Percentiles rank a stretch among this genome's conserved stretches.
Conservation (phyloP, 2,888 invertebrate species). For the Drosophila diplacantha region DNA sequence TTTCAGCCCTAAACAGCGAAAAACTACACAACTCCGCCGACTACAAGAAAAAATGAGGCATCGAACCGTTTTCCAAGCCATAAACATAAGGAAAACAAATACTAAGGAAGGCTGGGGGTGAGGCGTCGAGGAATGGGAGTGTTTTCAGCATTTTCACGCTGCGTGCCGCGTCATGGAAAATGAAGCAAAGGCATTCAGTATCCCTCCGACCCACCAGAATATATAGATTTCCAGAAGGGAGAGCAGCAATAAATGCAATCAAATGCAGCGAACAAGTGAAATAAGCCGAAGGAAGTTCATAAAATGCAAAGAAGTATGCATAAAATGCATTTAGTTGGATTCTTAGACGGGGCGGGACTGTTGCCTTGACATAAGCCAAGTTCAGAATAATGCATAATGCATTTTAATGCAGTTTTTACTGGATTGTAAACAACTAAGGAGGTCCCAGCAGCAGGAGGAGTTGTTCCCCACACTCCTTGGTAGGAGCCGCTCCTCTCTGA, state of each 20-base stretch:
- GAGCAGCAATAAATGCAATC: conserved; percentile 19
- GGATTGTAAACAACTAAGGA: conserved; percentile 62
- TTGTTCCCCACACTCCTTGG: conserved; percentile 3
- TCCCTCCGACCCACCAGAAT: background rate
- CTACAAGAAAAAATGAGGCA: conserved; percentile 47
- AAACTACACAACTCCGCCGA: conserved; percentile 27
- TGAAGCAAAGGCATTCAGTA: conserved; percentile 11
- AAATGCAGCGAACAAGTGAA: conserved; percentile 20
- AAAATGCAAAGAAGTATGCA: conserved; percentile 27
- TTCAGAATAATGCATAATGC: conserved; percentile 38
- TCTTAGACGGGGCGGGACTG: conserved; percentile 7
- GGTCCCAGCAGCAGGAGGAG: conserved; percentile 51
- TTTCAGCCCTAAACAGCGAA: conserved; percentile 30
- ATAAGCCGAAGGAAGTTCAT: conserved; percentile 30
- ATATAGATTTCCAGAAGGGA: conserved; percentile 9
- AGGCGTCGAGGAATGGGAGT: conserved; percentile 23
- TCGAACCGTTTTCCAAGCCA: conserved; percentile 53
- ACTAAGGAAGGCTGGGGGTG: conserved; percentile 2
- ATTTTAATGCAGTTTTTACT: conserved; percentile 60
- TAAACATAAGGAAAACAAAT: conserved; percentile 43
- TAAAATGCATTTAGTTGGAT: conserved; percentile 17
- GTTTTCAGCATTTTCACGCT: conserved; percentile 46
- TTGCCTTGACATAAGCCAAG: conserved; percentile 27
- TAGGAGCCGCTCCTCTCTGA: conserved; percentile 24
- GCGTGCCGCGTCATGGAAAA: conserved; percentile 43